Percentiles rank a stretch among this genome's conserved stretches.
Evolutionary conservation across 2,888 invertebrate genomes (phyloP).

Genomic region (Miltochrista miniata): DNA sequence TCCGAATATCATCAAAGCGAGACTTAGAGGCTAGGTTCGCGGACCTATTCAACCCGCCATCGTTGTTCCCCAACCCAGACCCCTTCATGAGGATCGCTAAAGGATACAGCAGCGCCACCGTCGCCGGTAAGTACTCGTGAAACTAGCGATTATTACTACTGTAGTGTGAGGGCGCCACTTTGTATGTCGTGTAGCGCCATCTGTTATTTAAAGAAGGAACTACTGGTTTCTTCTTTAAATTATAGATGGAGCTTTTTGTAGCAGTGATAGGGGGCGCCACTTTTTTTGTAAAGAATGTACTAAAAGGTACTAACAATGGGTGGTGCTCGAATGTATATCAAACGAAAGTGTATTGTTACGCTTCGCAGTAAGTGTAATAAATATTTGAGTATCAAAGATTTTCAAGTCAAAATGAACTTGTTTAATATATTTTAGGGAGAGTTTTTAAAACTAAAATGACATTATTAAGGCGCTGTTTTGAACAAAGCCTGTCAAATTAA

Average conservation of each 20-base stretch:
- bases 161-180: background rate
- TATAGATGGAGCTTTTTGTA: background rate
- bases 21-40: constrained; percentile 89
- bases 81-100: constrained; percentile 87
- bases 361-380: background rate
- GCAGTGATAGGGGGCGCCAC: background rate
- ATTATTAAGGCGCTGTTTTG: no score
- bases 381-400: background rate
- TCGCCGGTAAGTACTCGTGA: constrained; percentile 71
- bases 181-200: no score
- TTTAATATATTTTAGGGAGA: no score
- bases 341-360: background rate
- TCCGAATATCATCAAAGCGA: constrained; percentile 85
- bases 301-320: background rate
- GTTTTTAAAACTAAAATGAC: background rate
- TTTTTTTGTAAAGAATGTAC: background rate
- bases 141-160: background rate
- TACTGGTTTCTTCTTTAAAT: no score
- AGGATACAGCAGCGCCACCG: constrained; percentile 86
- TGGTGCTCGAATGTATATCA: background rate
- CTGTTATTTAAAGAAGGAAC: no score
- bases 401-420: background rate
- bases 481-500: no score
- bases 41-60: constrained; percentile 84
- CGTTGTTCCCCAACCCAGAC: constrained; percentile 87